phyloP scores from a whole-genome alignment of 1,140 invertebrate genomes.

The Microplitis demolitor region DNA sequence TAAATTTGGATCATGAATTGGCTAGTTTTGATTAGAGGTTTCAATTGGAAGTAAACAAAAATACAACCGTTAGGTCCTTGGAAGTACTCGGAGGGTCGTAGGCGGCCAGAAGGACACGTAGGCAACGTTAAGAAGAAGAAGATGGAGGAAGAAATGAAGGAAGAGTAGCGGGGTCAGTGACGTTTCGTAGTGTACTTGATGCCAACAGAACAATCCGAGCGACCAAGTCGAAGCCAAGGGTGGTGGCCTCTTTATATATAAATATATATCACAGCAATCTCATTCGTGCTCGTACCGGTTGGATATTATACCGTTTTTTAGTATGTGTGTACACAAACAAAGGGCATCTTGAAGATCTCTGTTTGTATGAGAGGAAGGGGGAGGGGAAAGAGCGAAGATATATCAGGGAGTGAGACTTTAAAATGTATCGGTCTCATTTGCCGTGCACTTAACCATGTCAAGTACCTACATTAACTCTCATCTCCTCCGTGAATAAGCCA shows the following conservation, averaged over 20 bases:
- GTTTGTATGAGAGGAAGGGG: not conserved
- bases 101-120: constrained; percentile 15
- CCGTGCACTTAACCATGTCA: constrained; percentile 7
- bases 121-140: constrained; percentile 19
- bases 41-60: too few species aligned
- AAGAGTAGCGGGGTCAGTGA: constrained; percentile 29
- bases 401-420: not conserved
- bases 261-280: not conserved
- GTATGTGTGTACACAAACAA: not conserved
- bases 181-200: constrained; percentile 28
- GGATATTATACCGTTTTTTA: not conserved
- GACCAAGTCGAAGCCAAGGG: constrained; percentile 1
- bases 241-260: constrained; percentile 10
- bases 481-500: not conserved
- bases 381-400: not conserved
- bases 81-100: constrained; percentile 13
- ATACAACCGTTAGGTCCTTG: not conserved
- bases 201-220: constrained; percentile 14
- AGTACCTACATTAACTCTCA: constrained; percentile 6
- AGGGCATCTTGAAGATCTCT: not conserved
- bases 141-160: constrained; percentile 1
- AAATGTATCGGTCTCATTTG: constrained; percentile 3
- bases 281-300: not conserved
- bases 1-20: too few species aligned
- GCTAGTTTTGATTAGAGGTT: too few species aligned